A percentile compares a stretch with the other conserved stretches of the same genome.
Evolutionary conservation across 2,113 vertebrate genomes (phyloP).

Genomic region (Cervus canadensis): DNA sequence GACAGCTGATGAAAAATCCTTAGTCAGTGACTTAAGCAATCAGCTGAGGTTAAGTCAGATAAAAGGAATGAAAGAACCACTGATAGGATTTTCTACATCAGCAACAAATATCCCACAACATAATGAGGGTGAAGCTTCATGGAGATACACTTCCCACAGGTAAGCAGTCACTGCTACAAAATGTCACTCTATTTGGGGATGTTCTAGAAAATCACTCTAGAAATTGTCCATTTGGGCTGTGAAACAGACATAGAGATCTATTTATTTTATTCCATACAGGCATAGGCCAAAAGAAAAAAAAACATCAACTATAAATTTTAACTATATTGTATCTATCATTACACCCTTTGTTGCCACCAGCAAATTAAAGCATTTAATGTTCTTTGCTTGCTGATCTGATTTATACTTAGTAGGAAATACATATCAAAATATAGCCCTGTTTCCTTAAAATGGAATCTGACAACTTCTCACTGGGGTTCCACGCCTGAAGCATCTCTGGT

Average conservation of each 20-base stretch:
- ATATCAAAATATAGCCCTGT: constrained; percentile 18
- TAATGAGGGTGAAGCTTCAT: not conserved
- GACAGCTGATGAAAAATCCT: constrained; percentile 49
- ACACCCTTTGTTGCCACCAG: constrained; percentile 50
- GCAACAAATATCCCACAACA: constrained; percentile 18
- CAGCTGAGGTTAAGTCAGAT: constrained; percentile 45
- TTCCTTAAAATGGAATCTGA: constrained; percentile 53
- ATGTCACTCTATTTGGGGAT: not conserved
- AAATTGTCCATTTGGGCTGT: constrained; percentile 14
- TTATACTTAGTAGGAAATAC: constrained; percentile 45
- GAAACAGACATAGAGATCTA: not conserved
- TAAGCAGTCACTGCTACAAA: not conserved
- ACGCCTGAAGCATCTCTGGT: not conserved
- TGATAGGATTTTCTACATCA: not conserved
- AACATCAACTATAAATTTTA: constrained; percentile 41
- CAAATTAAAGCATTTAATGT: constrained; percentile 61
- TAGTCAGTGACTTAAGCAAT: constrained; percentile 26
- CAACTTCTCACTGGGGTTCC: not conserved
- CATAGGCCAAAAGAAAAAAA: constrained; percentile 48
- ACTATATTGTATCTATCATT: constrained; percentile 55
- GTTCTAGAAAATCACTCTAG: constrained; percentile 18
- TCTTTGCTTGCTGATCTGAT: constrained; percentile 3
- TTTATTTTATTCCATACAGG: constrained; percentile 28
- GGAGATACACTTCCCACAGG: not conserved
- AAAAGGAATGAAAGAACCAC: constrained; percentile 34